These are phyloP conservation scores for Lacerta viridis DNA, from an alignment of 2,797 vertebrate species.

Conservation along the genomic window DNA sequence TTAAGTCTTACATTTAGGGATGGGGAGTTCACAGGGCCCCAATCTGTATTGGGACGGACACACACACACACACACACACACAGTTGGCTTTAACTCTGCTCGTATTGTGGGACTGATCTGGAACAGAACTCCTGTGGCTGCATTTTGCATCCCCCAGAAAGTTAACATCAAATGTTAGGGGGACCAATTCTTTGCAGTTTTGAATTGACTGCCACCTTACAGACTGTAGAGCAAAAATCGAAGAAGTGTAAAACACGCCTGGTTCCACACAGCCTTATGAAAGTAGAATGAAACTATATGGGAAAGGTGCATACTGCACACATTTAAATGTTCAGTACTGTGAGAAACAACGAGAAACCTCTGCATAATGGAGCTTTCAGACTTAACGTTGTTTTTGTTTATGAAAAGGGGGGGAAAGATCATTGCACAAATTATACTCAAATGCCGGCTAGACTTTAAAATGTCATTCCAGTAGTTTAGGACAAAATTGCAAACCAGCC, in stretches of 20 bases:
- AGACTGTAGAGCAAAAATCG: no score
- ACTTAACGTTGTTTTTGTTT: not conserved
- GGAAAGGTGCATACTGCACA: not conserved
- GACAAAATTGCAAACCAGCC: not conserved
- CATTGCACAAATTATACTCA: constrained; percentile 8
- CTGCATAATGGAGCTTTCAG: not conserved
- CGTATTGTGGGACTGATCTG: no score
- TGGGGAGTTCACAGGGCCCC: no score
- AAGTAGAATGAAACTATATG: not conserved
- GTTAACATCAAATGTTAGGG: no score
- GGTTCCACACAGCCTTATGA: not conserved
- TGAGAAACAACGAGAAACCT: not conserved
- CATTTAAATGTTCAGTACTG: not conserved
- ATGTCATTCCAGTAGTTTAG: not conserved
- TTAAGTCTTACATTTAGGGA: no score
- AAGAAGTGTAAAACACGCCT: not conserved
- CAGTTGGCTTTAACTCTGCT: no score
- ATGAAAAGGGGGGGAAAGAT: not conserved
- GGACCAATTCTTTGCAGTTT: no score
- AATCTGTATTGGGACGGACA: no score
- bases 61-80: no score
- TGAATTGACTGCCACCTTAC: no score
- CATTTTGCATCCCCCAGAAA: no score
- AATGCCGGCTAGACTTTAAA: not conserved
- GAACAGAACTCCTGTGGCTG: no score